Conservation (phyloP, 1,140 invertebrate species). For the Solenopsis invicta region DNA sequence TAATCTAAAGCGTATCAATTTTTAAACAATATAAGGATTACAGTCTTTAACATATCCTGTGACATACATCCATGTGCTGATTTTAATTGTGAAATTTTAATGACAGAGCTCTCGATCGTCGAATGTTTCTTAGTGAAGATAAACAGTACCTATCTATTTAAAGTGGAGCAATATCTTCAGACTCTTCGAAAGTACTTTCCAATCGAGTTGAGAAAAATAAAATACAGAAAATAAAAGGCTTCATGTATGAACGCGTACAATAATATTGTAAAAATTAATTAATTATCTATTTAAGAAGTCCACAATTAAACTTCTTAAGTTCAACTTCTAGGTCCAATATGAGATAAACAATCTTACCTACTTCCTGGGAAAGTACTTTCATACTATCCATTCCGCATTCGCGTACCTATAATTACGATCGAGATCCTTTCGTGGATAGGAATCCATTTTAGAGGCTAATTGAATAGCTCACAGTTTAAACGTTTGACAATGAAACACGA, state of each 20-base stretch:
- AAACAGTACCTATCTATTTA: not conserved
- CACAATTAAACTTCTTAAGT: constrained; percentile 4
- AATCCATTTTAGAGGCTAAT: not conserved
- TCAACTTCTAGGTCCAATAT: not conserved
- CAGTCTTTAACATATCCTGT: not conserved
- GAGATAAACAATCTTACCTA: constrained; percentile 42
- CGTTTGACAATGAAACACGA: not conserved
- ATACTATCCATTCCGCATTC: not conserved
- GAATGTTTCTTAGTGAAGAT: not conserved
- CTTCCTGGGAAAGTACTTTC: constrained; percentile 44
- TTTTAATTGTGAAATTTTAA: not conserved
- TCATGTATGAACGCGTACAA: not conserved
- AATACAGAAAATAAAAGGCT: not conserved
- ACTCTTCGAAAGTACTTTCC: constrained; percentile 7
- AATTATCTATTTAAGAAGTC: not conserved
- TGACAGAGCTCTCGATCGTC: no score
- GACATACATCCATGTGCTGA: not conserved
- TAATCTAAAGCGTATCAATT: not conserved
- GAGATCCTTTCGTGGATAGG: not conserved
- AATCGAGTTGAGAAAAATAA: constrained; percentile 3
- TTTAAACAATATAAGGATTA: not conserved
- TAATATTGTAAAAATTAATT: not conserved
- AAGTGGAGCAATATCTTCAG: constrained; percentile 23
- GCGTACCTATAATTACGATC: constrained; percentile 18
- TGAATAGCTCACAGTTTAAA: not conserved